Evolutionary conservation across 37 sponge, comb jelly and placozoan genomes (phyloP).

Genomic region (Lycopodina hypogea): DNA sequence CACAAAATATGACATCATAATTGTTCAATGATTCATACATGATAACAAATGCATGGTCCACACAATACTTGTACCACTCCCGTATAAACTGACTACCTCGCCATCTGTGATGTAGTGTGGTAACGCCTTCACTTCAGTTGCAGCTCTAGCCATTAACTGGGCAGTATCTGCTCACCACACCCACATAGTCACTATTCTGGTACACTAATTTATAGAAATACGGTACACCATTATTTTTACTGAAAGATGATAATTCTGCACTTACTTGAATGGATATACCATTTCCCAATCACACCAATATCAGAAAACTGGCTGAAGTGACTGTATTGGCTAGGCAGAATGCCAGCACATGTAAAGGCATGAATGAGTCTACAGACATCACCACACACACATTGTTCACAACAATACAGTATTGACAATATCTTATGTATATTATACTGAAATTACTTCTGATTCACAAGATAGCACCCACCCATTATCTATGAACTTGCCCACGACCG

Average conservation of each 20-base stretch:
- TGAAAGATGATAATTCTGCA: neutral
- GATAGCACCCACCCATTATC: slow-evolving; percentile 2
- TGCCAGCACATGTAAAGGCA: slow-evolving; percentile 31
- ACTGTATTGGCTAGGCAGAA: slow-evolving; percentile 13
- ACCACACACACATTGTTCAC: neutral
- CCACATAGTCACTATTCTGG: neutral
- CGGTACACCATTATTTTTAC: neutral
- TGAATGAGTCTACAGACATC: slow-evolving; percentile 14
- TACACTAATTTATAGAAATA: slow-evolving; percentile 3
- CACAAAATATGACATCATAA: neutral
- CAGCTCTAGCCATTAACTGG: slow-evolving; percentile 1
- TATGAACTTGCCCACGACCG: slow-evolving; percentile 30
- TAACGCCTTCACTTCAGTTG: neutral
- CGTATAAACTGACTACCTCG: slow-evolving; percentile 5
- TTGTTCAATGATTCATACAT: neutral
- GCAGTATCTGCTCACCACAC: neutral
- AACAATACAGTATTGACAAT: neutral
- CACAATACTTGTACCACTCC: too few species aligned
- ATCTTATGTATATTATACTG: neutral
- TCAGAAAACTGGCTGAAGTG: slow-evolving; percentile 2
- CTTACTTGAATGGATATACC: slow-evolving; percentile 1
- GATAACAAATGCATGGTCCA: neutral
- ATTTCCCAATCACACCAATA: neutral
- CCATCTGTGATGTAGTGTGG: slow-evolving; percentile 22
- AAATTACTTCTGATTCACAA: slow-evolving; percentile 31